Evolutionary conservation across 2,113 vertebrate genomes (phyloP), one percentile per base, ranked within the genome.

Genomic region (Elachura formosa): DNA sequence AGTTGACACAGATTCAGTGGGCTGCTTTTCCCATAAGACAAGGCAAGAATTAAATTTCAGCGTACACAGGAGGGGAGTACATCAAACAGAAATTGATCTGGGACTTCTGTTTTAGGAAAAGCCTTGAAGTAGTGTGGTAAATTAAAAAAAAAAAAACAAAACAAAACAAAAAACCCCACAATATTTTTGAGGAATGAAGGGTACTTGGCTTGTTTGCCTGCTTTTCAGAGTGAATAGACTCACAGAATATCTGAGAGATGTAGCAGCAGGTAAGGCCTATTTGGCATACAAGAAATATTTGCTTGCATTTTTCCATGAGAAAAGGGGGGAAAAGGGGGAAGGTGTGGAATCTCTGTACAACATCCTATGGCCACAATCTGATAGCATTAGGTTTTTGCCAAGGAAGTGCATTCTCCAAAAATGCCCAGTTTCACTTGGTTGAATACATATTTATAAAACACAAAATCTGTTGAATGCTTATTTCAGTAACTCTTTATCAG

Each of bases 161-260:
- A 6, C 15, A 11, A 56, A 56, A 33, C 12, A 55, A 55, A 55
- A 56, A n/a, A 4, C 6, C 12, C 33, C 33, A 11, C 17, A 34
- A 24, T 2, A 41, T 56, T 86, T 84, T 62, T 63, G 34, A 87
- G 55, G 12, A 58, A 26, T 41, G 29, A 79, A 66, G n/a, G 28
- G 6, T 82, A 28, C 40, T 56, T 10, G 2, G 8, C 38, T 84
- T 66, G 6, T 67, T 78, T 72, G 31, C 48, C 51, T 66, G 29
- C 25, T 78, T 89, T 77, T 90, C 40, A n/a, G 51, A 18, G 21
- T 7, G 7, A 84, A 36, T 34, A 7, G 31, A 34, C 51, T 88
- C 11, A 19, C 0, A 1, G 28, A 0, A 0, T 36, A 40, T 29
- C 61, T 89, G 41, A 80, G 59, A 88, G n/a, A 73, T 2, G 1